Percentiles rank a stretch among this genome's conserved stretches.
Conservation (phyloP, 1,140 invertebrate genomes). For the Hydropsyche tenuis region DNA sequence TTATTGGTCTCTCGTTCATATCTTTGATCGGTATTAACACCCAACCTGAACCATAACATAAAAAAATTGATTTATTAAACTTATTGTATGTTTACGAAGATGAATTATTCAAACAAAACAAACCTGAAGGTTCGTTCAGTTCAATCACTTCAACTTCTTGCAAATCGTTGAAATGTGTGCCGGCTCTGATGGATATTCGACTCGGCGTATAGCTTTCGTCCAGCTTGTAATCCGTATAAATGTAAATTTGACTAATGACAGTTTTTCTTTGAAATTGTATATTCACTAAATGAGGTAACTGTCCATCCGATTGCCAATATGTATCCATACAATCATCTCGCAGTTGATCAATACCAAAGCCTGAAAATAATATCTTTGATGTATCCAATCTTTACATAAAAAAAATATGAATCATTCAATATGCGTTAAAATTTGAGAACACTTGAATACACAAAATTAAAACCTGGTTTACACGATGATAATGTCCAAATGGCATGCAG, state of each 20-base stretch:
- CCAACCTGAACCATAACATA: constrained; percentile 74
- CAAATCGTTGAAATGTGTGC: constrained; percentile 97
- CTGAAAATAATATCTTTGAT: constrained; percentile 60
- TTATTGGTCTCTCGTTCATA: constrained; percentile 78
- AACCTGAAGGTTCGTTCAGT: constrained; percentile 85
- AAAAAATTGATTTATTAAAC: not conserved
- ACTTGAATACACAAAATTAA: constrained; percentile 11
- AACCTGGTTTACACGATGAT: constrained; percentile 97
- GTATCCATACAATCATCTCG: constrained; percentile 94
- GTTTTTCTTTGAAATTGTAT: constrained; percentile 97
- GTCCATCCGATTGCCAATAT: constrained; percentile 99
- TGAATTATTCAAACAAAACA: no score
- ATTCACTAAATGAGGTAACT: constrained; percentile 96
- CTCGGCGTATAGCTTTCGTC: constrained; percentile 99
- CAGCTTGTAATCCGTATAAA: constrained; percentile 97
- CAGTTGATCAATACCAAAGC: constrained; percentile 97
- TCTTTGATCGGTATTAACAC: constrained; percentile 92
- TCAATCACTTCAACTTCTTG: constrained; percentile 96
- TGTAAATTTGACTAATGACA: constrained; percentile 92
- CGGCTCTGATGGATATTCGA: constrained; percentile 92
- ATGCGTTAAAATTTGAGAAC: constrained; percentile 17
- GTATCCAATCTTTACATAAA: no score
- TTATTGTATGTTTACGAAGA: no score
- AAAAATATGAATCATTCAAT: no score
- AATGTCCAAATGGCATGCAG: constrained; percentile 97